Evolutionary conservation across 1,140 invertebrate species (phyloP).

Genomic region (Wasmannia auropunctata): DNA sequence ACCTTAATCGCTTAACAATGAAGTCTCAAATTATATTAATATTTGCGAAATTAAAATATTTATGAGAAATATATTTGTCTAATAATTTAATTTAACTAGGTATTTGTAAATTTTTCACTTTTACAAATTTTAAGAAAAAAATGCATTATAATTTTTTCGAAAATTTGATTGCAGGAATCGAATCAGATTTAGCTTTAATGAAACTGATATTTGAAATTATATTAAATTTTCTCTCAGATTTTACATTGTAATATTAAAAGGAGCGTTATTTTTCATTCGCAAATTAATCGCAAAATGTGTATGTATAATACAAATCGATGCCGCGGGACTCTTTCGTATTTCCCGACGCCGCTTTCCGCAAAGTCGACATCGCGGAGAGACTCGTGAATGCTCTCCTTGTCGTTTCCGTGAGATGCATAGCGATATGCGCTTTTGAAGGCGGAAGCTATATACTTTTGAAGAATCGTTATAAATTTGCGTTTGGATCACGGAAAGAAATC

Average conservation of each 20-base stretch:
- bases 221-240: background rate
- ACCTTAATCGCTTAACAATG: background rate
- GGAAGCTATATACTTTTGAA: conserved; percentile 40
- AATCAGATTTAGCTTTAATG: background rate
- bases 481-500: conserved; percentile 51
- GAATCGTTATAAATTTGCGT: conserved; percentile 52
- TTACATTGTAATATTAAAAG: background rate
- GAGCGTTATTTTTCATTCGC: background rate
- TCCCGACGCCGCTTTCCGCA: background rate
- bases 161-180: background rate
- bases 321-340: conserved; percentile 6
- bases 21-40: background rate
- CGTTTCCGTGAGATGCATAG: conserved; percentile 49
- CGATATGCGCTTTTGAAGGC: conserved; percentile 43
- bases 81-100: background rate
- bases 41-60: background rate
- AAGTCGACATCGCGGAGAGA: conserved; percentile 29
- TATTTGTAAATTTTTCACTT: background rate
- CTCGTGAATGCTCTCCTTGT: conserved; percentile 21
- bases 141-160: background rate
- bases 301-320: conserved; percentile 15
- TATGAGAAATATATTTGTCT: background rate
- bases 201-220: background rate
- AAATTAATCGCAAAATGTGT: conserved; percentile 31
- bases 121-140: background rate